Evolutionary conservation across 2,797 vertebrate genomes (phyloP).

Genomic region (Sebastes cheni): DNA sequence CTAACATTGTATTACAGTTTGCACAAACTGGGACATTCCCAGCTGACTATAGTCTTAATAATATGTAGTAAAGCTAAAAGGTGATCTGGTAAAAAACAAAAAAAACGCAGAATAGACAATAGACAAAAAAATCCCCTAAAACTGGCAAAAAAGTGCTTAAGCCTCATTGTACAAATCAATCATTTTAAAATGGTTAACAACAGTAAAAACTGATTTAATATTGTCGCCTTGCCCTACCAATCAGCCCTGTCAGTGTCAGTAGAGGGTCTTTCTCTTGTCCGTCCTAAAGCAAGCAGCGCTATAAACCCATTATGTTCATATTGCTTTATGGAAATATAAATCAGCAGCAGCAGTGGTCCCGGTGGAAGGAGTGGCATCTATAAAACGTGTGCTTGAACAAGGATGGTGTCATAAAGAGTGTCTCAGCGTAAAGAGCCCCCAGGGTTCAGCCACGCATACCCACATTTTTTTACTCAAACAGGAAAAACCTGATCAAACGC

Average conservation of each 20-base stretch:
- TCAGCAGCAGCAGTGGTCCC: conserved; percentile 46
- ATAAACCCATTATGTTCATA: conserved; percentile 64
- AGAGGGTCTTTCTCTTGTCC: conserved; percentile 26
- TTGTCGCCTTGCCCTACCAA: background rate
- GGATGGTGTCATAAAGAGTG: conserved; percentile 53
- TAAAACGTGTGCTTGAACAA: conserved; percentile 64
- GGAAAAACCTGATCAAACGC: conserved; percentile 33
- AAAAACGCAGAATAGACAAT: background rate
- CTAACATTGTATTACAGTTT: background rate
- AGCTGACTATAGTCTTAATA: background rate
- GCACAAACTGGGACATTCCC: background rate
- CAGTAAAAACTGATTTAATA: conserved; percentile 21
- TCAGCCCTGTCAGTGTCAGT: conserved; percentile 35
- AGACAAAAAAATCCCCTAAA: background rate
- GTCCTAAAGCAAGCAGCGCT: conserved; percentile 43
- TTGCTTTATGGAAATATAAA: conserved; percentile 69
- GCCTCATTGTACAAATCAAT: conserved; percentile 8
- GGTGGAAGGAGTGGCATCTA: conserved; percentile 42
- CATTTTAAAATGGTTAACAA: conserved; percentile 20
- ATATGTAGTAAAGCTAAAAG: too few species aligned
- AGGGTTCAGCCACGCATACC: conserved; percentile 13
- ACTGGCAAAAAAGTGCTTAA: background rate
- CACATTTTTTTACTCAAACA: conserved; percentile 19
- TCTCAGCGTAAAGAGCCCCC: conserved; percentile 24
- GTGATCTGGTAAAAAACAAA: background rate